Base-by-base conservation (phyloP, 2,888 invertebrate species). In the Apamea monoglypha region DNA sequence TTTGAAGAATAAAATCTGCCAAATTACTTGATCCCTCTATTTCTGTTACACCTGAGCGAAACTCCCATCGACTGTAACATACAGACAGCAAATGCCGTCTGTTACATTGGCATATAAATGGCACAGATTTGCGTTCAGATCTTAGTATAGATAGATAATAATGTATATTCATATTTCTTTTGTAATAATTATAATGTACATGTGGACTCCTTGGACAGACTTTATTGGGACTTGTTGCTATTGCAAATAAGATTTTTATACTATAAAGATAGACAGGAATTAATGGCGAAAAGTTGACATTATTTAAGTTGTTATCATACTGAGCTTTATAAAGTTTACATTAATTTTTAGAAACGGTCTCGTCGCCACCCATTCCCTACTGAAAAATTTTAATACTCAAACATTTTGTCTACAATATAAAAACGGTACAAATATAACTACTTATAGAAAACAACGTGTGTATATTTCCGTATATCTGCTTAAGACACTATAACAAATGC, bases 361-460 rank as follows among this genome's bases (percentile, higher is more conserved):
- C 18, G 18, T n/a, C 47, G 50, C 67, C 53, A 59, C 16, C 16
- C 29, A 73, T 67, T 63, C 25, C 61, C 44, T 21, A 73, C 7
- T 7, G 29, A 56, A 29, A 29, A n/a, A n/a, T 59, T 63, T 3
- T 50, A 85, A 71, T 53, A 73, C 59, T 56, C 44, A 70, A 85
- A 77, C 6, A 83, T 88, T 88, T 89, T 61, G 3, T 73, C 82
- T 88, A 88, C 76, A 77, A 76, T 80, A 88, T 84, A 78, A 88
- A 87, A 85, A 89, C 82, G 74, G 44, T 90, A 89, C 85, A 83
- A 87, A 82, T 88, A 76, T 83, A 84, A 89, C 88, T 89, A 88
- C 83, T 66, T 56, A 85, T 89, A 85, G 71, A 86, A 84, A 87
- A 80, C 80, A 90, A 90, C 90, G 63, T 80, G 83, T 90, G 90